Evolutionary conservation across 2,797 vertebrate species (phyloP).

Genomic region (Enteromius mattozi): DNA sequence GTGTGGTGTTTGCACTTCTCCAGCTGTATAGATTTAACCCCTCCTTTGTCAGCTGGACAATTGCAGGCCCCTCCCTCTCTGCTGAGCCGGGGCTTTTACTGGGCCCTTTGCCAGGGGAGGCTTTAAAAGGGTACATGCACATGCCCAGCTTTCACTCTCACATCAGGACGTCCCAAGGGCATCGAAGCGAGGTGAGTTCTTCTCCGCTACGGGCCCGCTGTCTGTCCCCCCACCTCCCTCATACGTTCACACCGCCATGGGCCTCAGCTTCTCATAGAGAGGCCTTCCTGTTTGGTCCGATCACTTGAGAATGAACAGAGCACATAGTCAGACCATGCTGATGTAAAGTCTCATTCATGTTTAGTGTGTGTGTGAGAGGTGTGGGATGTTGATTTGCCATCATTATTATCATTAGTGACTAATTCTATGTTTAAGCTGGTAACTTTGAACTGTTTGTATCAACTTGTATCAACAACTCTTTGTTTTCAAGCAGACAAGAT

Average conservation of each 20-base stretch:
- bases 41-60: conserved; percentile 74
- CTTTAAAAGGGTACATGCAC: conserved; percentile 87
- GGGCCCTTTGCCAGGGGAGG: conserved; percentile 83
- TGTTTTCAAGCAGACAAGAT: conserved; percentile 75
- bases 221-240: conserved; percentile 33
- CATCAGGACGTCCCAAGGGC: conserved; percentile 77
- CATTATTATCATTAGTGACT: neutral
- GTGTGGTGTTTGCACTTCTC: conserved; percentile 83
- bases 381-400: neutral
- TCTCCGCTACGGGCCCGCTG: conserved; percentile 50
- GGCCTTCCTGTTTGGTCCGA: neutral
- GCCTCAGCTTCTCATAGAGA: neutral
- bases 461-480: conserved; percentile 1
- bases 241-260: neutral
- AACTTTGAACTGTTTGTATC: neutral
- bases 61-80: conserved; percentile 74
- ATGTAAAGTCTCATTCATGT: neutral
- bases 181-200: conserved; percentile 81
- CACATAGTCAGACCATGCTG: neutral
- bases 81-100: conserved; percentile 87
- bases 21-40: conserved; percentile 74
- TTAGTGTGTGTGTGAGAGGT: neutral
- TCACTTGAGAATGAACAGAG: conserved; percentile 19
- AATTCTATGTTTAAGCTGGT: conserved; percentile 5
- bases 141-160: conserved; percentile 77